phyloP scores from a whole-genome alignment of 1,140 invertebrate genomes.

The Rhagoletis pomonella region DNA sequence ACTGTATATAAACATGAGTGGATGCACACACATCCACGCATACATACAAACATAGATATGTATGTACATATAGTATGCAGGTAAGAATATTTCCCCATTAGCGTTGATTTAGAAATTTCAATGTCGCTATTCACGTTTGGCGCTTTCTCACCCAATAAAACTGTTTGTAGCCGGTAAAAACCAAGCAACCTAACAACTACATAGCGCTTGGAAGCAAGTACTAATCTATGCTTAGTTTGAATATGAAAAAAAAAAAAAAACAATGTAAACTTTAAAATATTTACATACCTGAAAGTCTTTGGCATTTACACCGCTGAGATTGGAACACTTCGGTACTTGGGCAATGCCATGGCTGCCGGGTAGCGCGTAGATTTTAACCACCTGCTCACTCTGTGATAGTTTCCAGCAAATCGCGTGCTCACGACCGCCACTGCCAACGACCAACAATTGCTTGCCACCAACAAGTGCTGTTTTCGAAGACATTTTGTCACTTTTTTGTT shows the following conservation, averaged over 20 bases:
- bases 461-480: not conserved
- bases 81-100: too few species aligned
- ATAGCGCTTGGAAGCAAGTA: not conserved
- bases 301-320: conserved; percentile 77
- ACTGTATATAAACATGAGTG: too few species aligned
- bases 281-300: conserved; percentile 81
- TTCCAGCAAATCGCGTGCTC: conserved; percentile 97
- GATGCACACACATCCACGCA: not conserved
- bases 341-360: conserved; percentile 94
- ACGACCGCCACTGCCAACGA: conserved; percentile 94
- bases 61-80: not conserved
- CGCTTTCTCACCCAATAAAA: not conserved
- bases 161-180: not conserved
- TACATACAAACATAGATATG: not conserved
- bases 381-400: conserved; percentile 84
- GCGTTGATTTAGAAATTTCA: not conserved
- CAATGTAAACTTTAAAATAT: not conserved
- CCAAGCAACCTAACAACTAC: not conserved
- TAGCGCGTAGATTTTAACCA: conserved; percentile 85
- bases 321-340: conserved; percentile 80
- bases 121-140: not conserved
- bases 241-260: not conserved
- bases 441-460: conserved; percentile 77
- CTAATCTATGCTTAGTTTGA: not conserved
- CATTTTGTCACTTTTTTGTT: not conserved